Evolutionary conservation across 2,888 invertebrate species (phyloP), one percentile per base, ranked within the genome.

Genomic region (Tetrapedia diversipes): DNA sequence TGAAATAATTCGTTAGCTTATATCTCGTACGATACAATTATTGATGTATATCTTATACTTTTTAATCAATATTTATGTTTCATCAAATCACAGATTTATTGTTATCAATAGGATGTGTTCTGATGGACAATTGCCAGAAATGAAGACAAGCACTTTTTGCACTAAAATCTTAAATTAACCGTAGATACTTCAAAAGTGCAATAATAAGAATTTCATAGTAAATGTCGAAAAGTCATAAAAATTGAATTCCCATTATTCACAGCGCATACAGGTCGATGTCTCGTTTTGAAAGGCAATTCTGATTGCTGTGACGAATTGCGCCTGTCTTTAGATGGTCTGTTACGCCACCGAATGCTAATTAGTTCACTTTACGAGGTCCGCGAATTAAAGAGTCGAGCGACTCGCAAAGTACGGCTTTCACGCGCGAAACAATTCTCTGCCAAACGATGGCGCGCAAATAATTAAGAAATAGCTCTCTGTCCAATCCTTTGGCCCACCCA

Each of bases 401-500:
- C 56, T 69, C 66, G 76, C 74, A 78, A 82, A 84, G 76, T 75
- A 74, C 60, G 82, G 80, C 74, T 79, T 65, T 65, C 64, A 41
- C 66, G 70, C 77, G 68, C 76, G 76, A 74, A 83, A 80, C 78
- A 80, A 85, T 82, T 78, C 73, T 71, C 78, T 68, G 68, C 63
- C 69, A 56, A 71, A 83, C 80, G 68, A 79, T 83, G 83, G 79
- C 82, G 82, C 78, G 82, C 87, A 81, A 86, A 88, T 87, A 86
- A 88, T 87, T 85, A 88, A 85, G 84, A 85, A 87, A 88, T 82
- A 80, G 77, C 70, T 68, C 67, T 68, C 69, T 49, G 22, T 22
- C 24, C 56, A 32, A 34, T 32, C 66, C 29, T 34, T 61, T 34
- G 24, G 43, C 8, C 19, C 67, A 34, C 24, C 43, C 53, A 14